A percentile compares a stretch with the other conserved stretches of the same genome.
Evolutionary conservation across 2,888 invertebrate species (phyloP).

Genomic region (Notodonta ziczac): DNA sequence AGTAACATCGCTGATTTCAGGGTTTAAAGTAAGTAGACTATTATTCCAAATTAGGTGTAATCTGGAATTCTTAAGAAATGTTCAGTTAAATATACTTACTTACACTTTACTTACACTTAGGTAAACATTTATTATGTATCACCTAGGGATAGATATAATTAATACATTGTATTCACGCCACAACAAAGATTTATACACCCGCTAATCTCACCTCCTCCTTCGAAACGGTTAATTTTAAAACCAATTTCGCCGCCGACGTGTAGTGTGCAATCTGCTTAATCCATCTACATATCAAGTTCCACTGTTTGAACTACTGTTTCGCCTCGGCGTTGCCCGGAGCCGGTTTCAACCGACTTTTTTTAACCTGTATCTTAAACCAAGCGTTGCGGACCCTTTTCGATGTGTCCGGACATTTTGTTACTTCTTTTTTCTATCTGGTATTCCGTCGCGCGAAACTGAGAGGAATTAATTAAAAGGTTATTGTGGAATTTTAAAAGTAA

Average conservation of each 20-base stretch:
- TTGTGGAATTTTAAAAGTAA: conserved; percentile 6
- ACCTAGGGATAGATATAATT: no score
- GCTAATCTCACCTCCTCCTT: conserved; percentile 14
- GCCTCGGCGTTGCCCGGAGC: conserved; percentile 49
- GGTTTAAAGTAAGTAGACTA: no score
- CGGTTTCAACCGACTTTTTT: conserved; percentile 42
- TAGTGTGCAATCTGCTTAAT: conserved; percentile 63
- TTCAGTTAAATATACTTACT: no score
- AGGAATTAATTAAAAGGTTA: conserved; percentile 57
- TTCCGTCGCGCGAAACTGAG: conserved; percentile 56
- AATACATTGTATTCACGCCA: neutral
- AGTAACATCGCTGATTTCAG: no score
- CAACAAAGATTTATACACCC: conserved; percentile 2
- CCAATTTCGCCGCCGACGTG: conserved; percentile 42
- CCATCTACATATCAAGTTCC: conserved; percentile 71
- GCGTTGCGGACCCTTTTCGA: conserved; percentile 56
- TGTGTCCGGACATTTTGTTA: conserved; percentile 39
- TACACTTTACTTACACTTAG: no score
- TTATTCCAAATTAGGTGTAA: no score
- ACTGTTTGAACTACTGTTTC: conserved; percentile 70
- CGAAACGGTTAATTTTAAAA: conserved; percentile 42
- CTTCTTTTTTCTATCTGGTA: conserved; percentile 37
- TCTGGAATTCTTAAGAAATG: no score
- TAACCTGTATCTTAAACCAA: conserved; percentile 61
- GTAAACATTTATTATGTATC: no score